Percentiles rank a stretch among this genome's conserved stretches.
Evolutionary conservation across 2,888 invertebrate species (phyloP).

Genomic region (Adela reaumurella): DNA sequence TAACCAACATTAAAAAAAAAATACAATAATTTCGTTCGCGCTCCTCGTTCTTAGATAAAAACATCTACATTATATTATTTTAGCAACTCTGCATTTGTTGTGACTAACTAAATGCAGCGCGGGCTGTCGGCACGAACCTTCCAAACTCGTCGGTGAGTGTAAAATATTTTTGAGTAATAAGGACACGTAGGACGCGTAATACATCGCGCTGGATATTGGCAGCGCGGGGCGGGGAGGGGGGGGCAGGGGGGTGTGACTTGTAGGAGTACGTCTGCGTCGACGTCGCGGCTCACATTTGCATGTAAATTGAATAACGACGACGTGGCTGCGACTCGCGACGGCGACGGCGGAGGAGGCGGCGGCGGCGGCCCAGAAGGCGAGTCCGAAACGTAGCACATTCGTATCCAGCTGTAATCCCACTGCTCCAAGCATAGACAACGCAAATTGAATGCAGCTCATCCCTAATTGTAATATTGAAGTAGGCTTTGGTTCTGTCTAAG

Average conservation of each 20-base stretch:
- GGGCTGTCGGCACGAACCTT: background rate
- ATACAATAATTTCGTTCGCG: no score
- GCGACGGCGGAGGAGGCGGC: background rate
- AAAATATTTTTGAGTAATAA: background rate
- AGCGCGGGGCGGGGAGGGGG: constrained; percentile 14
- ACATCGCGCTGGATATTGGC: background rate
- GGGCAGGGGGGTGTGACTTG: background rate
- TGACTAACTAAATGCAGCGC: no score
- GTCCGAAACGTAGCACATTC: background rate
- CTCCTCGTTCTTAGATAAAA: no score
- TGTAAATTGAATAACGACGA: constrained; percentile 56
- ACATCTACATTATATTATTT: no score
- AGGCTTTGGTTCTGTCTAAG: no score
- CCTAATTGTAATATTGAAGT: no score
- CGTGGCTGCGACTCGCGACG: constrained; percentile 33
- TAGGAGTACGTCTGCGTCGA: background rate
- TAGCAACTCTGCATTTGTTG: no score
- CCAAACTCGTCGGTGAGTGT: background rate
- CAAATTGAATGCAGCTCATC: background rate
- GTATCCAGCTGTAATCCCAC: background rate
- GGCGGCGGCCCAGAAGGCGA: background rate
- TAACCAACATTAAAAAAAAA: no score
- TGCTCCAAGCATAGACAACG: background rate
- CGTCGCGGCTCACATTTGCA: constrained; percentile 33
- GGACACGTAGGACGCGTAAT: constrained; percentile 1